These are phyloP conservation scores for Machimus rusticus DNA, from an alignment of 2,888 invertebrate species.

Conservation along the genomic window DNA sequence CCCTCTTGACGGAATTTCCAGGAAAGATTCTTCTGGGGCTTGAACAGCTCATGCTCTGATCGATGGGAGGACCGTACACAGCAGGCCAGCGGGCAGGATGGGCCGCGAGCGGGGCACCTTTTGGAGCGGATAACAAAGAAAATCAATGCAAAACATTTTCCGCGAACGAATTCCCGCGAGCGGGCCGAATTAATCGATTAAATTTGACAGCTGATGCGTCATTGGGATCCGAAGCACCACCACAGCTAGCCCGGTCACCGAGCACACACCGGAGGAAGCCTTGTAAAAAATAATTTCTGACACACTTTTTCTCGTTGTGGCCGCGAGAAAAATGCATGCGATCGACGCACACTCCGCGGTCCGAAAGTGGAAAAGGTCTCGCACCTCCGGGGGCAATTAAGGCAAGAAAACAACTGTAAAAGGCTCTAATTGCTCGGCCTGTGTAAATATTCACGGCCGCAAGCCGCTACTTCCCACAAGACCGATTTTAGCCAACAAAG, in stretches of 20 bases:
- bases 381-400: background rate
- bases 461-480: background rate
- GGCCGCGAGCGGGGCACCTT: background rate
- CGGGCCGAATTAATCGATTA: background rate
- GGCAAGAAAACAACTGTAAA: background rate
- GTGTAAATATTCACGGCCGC: background rate
- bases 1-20: background rate
- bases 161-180: background rate
- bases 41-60: background rate
- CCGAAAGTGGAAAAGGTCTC: background rate
- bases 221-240: constrained; percentile 12
- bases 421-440: background rate
- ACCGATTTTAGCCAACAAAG: background rate
- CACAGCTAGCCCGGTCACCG: background rate
- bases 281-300: background rate
- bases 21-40: background rate
- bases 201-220: constrained; percentile 33
- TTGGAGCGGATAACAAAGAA: background rate
- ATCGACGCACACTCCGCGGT: constrained; percentile 1
- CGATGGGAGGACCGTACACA: background rate
- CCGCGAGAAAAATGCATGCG: background rate
- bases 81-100: background rate
- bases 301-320: background rate
- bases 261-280: background rate
- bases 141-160: background rate